A percentile compares a stretch with the other conserved stretches of the same genome.
phyloP scores from a whole-genome alignment of 2,113 vertebrate genomes.

The Crotalus horridus region DNA sequence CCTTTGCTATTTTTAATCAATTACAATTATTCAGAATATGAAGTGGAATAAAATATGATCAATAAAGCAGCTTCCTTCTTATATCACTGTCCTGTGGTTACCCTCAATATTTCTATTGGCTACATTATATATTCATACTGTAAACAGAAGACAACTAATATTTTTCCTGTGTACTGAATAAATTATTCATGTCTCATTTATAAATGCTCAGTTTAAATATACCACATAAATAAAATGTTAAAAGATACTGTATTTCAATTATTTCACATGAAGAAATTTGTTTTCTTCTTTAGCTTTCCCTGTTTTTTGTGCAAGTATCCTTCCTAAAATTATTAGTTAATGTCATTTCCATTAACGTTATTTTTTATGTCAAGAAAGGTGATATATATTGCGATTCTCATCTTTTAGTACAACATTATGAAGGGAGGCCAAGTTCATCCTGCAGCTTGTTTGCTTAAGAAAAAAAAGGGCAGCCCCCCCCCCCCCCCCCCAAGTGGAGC shows the following conservation, averaged over 20 bases:
- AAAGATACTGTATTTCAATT: background rate
- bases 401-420: background rate
- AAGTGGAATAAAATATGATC: background rate
- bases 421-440: background rate
- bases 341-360: background rate
- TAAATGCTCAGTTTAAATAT: slow-evolving; percentile 18
- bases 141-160: background rate
- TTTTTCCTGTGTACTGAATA: slow-evolving; percentile 15
- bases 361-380: background rate
- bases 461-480: background rate
- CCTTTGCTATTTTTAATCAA: background rate
- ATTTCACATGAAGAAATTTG: slow-evolving; percentile 12
- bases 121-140: slow-evolving; percentile 10
- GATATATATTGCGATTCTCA: background rate
- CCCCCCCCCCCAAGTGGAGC: background rate
- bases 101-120: background rate
- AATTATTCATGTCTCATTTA: slow-evolving; percentile 13
- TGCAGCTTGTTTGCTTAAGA: background rate
- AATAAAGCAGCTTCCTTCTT: slow-evolving; percentile 2
- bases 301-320: background rate
- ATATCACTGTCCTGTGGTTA: background rate
- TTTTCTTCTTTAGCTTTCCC: background rate
- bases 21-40: background rate
- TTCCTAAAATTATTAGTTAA: background rate
- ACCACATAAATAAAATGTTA: slow-evolving; percentile 9